Evolutionary conservation across 2,797 vertebrate species (phyloP).

Genomic region (Eurystomus glaucurus): DNA sequence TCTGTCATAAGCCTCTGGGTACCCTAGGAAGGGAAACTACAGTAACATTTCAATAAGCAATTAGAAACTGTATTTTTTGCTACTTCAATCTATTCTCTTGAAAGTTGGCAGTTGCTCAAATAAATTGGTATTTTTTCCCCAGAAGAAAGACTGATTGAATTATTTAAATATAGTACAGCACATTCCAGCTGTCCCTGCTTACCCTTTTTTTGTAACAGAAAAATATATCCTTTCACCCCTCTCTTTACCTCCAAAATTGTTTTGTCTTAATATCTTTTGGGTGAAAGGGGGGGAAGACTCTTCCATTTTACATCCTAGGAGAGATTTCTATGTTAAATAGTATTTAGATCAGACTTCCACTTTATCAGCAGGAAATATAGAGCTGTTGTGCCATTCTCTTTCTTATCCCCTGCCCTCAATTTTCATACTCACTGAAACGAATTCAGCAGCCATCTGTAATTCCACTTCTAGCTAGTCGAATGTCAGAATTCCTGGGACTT

Average conservation of each 20-base stretch:
- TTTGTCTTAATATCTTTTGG: slow-evolving; percentile 4
- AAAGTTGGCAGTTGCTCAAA: slow-evolving; percentile 48
- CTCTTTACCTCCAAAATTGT: not conserved
- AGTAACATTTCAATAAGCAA: slow-evolving; percentile 55
- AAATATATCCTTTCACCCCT: not conserved
- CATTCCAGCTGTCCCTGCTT: slow-evolving; percentile 32
- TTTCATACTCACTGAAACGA: slow-evolving; percentile 40
- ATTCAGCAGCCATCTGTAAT: slow-evolving; percentile 65
- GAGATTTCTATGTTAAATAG: slow-evolving; percentile 42
- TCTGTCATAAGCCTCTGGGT: not conserved
- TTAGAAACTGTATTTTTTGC: slow-evolving; percentile 63
- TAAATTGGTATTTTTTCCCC: slow-evolving; percentile 2
- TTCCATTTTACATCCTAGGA: not conserved
- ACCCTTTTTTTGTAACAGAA: not conserved
- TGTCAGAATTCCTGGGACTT: slow-evolving; percentile 69
- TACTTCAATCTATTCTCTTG: slow-evolving; percentile 61
- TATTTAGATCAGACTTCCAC: slow-evolving; percentile 39
- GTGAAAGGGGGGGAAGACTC: not conserved
- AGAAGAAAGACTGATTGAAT: slow-evolving; percentile 36
- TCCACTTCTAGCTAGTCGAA: slow-evolving; percentile 59
- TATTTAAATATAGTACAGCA: not conserved
- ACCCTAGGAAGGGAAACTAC: slow-evolving; percentile 40
- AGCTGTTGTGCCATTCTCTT: not conserved
- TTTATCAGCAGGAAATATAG: not conserved
- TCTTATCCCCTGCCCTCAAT: not conserved